Conservation (phyloP, 2,113 vertebrate genomes). For the Hippopotamus amphibius region DNA sequence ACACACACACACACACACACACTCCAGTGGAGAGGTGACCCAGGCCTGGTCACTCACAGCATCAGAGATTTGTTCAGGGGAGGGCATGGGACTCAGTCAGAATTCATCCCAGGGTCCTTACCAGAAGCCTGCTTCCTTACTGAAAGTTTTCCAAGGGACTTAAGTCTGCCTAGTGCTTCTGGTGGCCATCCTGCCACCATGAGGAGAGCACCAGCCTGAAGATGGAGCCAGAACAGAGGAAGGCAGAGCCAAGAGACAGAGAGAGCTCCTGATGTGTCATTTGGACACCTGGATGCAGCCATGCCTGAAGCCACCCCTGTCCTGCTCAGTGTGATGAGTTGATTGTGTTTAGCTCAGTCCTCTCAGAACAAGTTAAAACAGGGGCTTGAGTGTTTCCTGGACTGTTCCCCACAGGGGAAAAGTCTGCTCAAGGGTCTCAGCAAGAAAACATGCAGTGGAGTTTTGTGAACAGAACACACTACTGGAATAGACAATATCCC, state of each 20-base stretch:
- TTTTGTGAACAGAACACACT: not conserved
- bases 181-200: not conserved
- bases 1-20: not conserved
- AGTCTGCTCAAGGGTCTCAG: not conserved
- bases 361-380: not conserved
- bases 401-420: not conserved
- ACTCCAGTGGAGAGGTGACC: not conserved
- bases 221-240: not conserved
- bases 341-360: not conserved
- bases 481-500: not conserved
- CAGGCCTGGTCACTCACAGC: not conserved
- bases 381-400: not conserved
- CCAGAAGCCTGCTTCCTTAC: not conserved
- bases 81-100: not conserved
- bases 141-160: too few species aligned
- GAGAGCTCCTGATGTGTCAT: not conserved
- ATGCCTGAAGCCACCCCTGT: not conserved
- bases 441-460: not conserved
- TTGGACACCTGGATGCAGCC: not conserved
- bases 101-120: not conserved
- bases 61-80: not conserved
- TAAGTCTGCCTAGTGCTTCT: not conserved
- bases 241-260: not conserved
- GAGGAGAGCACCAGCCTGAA: not conserved
- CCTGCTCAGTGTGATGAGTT: not conserved